Base-by-base conservation (phyloP, 2,113 vertebrate genomes). In the Bufo gargarizans region DNA sequence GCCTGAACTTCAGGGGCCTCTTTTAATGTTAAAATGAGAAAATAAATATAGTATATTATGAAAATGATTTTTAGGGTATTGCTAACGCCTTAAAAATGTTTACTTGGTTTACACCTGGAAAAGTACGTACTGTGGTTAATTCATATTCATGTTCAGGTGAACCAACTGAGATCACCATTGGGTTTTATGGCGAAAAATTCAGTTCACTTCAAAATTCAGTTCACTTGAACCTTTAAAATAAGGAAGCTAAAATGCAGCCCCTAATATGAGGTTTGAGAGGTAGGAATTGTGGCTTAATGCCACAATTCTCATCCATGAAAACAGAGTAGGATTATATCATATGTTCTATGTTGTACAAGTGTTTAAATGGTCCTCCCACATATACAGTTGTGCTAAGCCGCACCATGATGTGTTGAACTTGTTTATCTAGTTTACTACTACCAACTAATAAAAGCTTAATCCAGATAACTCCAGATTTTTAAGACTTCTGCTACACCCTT, bases 401-500 rank as follows among this genome's bases (percentile, higher is more conserved):
- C 22, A 58, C 11, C 77, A 69, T 77, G 20, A 67, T 67, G 10
- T 49, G 55, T 3, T 71, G n/a, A 72, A 55, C 67, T n/a, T 58
- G 53, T 56, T 55, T n/a, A 50, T 79, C 20, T 56, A 53, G 45
- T 53, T 63, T 65, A 17, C 65, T 77, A 58, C 16, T 53, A 4
- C 2, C 43, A 53, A n/a, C 8, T 65, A 78, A 53, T 76, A 20
- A 78, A 61, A n/a, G 19, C n/a, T n/a, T 3, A 69, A 71, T 80
- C n/a, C 53, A 87, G 86, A 69, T 81, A 69, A 56, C 77, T 71
- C 77, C 78, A 82, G 77, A 81, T 58, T 45, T 53, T 47, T 71
- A 45, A 56, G 22, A 12, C 12, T 71, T 90, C 90, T 91, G 13
- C 79, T 86, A 65, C 43, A 90, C 74, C 90, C 91, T 7, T 92